Percentiles rank a stretch among this genome's conserved stretches.
phyloP scores from a whole-genome alignment of 2,888 invertebrate species.

The Pocota personata region DNA sequence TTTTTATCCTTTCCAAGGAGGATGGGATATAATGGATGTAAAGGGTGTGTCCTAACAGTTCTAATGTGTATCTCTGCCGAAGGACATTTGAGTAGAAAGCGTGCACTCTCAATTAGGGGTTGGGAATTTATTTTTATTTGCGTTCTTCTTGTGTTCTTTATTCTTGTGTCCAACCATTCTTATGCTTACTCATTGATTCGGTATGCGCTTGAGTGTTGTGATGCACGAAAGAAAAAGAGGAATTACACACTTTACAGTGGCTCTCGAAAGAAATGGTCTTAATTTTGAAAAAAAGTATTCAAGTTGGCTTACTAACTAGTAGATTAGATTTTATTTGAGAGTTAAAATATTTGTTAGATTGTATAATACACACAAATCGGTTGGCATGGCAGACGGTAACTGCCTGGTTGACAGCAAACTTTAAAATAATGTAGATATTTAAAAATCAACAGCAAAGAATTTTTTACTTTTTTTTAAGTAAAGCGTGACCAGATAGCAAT shows the following conservation, averaged over 20 bases:
- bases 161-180: constrained; percentile 22
- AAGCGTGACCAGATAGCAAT: too few species aligned
- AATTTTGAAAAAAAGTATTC: too few species aligned
- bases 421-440: too few species aligned
- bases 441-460: too few species aligned
- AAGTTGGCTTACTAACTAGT: too few species aligned
- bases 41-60: constrained; percentile 23
- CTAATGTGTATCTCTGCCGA: not conserved
- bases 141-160: constrained; percentile 3
- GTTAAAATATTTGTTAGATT: too few species aligned
- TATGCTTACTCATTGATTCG: constrained; percentile 58
- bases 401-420: too few species aligned
- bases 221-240: not conserved
- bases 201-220: constrained; percentile 69
- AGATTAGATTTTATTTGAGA: too few species aligned
- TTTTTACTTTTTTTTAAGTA: too few species aligned
- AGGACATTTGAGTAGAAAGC: constrained; percentile 17
- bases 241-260: constrained; percentile 25
- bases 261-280: not conserved
- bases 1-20: not conserved
- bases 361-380: too few species aligned
- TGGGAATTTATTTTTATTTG: constrained; percentile 27
- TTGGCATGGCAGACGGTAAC: too few species aligned
- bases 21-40: not conserved
- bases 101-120: constrained; percentile 33